phyloP scores from a whole-genome alignment of 2,888 invertebrate species.

The Napeogenes sylphis region DNA sequence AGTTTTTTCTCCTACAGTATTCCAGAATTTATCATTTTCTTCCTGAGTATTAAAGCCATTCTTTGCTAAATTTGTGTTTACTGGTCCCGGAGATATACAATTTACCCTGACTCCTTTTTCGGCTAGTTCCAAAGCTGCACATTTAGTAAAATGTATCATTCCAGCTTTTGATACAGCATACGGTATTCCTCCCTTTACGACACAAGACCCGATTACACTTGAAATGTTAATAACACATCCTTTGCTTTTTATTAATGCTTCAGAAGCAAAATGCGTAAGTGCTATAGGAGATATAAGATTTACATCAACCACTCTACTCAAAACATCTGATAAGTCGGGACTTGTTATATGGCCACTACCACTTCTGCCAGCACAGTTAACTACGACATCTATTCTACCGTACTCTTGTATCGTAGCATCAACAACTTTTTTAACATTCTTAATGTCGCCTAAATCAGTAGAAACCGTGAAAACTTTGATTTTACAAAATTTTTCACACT shows the following conservation, averaged over 20 bases:
- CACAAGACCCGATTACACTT: background rate
- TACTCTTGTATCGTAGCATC: conserved; percentile 4
- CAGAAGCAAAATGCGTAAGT: background rate
- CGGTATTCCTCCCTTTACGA: background rate
- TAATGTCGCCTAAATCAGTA: conserved; percentile 1
- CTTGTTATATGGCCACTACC: background rate
- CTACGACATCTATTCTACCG: conserved; percentile 12
- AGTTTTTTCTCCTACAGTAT: background rate
- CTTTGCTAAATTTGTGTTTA: background rate
- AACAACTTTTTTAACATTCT: conserved; percentile 9
- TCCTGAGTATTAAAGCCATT: background rate
- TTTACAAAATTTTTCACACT: conserved; percentile 11
- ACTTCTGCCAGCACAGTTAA: conserved; percentile 10
- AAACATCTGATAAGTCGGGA: background rate
- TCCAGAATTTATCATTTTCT: conserved; percentile 3
- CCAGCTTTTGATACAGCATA: background rate
- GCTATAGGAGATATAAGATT: background rate
- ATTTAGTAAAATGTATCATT: background rate
- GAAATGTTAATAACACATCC: conserved; percentile 3
- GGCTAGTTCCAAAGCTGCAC: conserved; percentile 2
- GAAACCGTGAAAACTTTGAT: conserved; percentile 7
- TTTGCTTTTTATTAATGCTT: background rate
- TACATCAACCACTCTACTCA: background rate
- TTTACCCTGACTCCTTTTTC: background rate
- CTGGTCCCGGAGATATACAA: conserved; percentile 1